phyloP scores from a whole-genome alignment of 2,797 vertebrate species.

The Synaphobranchus kaupii region DNA sequence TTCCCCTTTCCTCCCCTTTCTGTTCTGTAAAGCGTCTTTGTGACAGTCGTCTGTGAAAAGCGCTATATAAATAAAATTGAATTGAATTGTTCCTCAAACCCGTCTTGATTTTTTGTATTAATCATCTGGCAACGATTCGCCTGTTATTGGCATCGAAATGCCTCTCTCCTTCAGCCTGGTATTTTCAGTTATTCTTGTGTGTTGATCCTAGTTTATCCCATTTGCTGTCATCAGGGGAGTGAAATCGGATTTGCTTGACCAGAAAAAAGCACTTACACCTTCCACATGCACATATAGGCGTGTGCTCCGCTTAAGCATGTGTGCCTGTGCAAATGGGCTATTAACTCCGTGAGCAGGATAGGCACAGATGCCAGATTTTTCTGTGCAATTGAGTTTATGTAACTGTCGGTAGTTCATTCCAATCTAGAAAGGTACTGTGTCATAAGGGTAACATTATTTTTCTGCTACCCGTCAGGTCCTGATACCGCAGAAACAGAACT shows the following conservation, averaged over 20 bases:
- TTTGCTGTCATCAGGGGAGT: neutral
- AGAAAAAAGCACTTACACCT: neutral
- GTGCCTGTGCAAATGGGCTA: neutral
- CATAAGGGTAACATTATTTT: neutral
- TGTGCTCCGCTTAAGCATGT: neutral
- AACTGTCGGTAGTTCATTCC: neutral
- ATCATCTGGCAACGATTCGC: neutral
- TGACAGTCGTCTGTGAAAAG: too few relatives aligned
- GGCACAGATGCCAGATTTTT: neutral
- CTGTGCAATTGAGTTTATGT: neutral
- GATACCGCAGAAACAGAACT: neutral
- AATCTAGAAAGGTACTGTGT: neutral
- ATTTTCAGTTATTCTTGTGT: slow-evolving; percentile 1
- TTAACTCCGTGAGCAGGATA: neutral
- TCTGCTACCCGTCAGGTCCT: neutral
- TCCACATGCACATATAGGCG: neutral
- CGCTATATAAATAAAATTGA: too few relatives aligned
- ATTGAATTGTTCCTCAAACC: neutral
- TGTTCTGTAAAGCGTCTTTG: too few relatives aligned
- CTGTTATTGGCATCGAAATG: neutral
- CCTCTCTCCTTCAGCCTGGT: neutral
- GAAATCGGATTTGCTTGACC: slow-evolving; percentile 4
- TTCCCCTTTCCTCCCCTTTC: too few relatives aligned
- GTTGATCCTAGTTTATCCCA: slow-evolving; percentile 13
- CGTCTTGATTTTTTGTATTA: neutral